Percentiles rank a stretch among this genome's conserved stretches.
Conservation (phyloP, 2,888 invertebrate genomes). For the Acholoe squamosa region DNA sequence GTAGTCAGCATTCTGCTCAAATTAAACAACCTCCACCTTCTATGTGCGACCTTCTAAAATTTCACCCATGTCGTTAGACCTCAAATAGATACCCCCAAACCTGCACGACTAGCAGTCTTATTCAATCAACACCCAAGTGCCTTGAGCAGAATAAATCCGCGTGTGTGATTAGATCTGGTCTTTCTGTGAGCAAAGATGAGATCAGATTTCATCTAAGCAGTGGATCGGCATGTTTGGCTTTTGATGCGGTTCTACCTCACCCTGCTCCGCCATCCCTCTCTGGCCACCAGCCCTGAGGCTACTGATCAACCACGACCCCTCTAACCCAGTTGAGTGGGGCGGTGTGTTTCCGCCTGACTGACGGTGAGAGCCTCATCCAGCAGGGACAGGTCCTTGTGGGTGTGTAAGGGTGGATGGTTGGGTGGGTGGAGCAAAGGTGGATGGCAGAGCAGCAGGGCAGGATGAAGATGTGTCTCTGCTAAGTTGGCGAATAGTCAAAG, state of each 20-base stretch:
- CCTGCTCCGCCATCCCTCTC: too few species aligned
- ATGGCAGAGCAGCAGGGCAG: not conserved
- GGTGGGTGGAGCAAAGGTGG: not conserved
- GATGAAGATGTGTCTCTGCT: not conserved
- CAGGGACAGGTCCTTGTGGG: not conserved
- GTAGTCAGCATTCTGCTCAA: too few species aligned
- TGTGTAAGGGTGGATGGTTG: not conserved
- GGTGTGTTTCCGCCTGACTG: not conserved
- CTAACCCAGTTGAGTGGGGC: not conserved
- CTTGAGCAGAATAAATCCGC: too few species aligned
- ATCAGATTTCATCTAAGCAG: not conserved
- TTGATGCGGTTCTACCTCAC: not conserved
- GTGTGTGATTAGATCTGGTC: too few species aligned
- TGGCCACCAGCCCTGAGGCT: not conserved
- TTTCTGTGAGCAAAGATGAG: not conserved
- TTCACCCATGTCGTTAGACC: too few species aligned
- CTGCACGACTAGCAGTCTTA: too few species aligned
- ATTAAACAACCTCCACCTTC: too few species aligned
- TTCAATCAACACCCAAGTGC: too few species aligned
- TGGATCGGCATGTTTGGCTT: slow-evolving; percentile 20
- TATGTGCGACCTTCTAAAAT: too few species aligned
- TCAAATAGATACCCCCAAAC: too few species aligned
- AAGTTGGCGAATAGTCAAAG: too few species aligned
- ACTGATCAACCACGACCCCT: not conserved
- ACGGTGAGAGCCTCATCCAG: not conserved